Base-by-base conservation (phyloP, 2,113 vertebrate genomes). In the Trogon melanurus region DNA sequence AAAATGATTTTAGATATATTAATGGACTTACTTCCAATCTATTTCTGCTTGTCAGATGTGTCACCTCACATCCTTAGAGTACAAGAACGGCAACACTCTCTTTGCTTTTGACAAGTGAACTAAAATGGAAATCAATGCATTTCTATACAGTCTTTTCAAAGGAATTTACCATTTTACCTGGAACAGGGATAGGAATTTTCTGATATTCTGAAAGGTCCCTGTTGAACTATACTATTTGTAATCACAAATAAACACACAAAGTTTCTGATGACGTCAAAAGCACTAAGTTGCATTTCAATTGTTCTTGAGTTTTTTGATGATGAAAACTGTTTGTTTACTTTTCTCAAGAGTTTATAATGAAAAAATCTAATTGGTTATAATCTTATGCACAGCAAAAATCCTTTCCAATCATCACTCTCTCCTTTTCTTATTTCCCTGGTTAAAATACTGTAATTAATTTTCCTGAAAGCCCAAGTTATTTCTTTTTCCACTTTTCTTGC, bases 11-110 rank as follows among this genome's bases (percentile, higher is more conserved):
- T 89, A 95, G 91, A 72, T 95, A 95, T 95, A 96, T 97, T 97
- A 96, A 97, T 95, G 96, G 93, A 94, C 96, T 76, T 92, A 86
- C 86, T 95, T 92, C 93, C 94, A 96, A 95, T 95, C 91, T 97
- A 94, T 94, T 95, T 95, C 89, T 95, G 61, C 94, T 91, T 95
- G 95, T 95, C 96, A 97, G 80, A 96, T 91, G 57, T 96, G 96
- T 95, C 96, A 96, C 91, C 91, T 96, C 87, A 78, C 66, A 97
- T 97, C 81, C 89, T 85, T 61, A n/a, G 72, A 92, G 73, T 79
- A 95, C 73, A 86, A 93, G 93, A 97, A 96, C 57, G 94, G 93
- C 51, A 97, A 96, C 84, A 89, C 11, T 92, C 54, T 94, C 60
- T 92, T 83, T 80, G 76, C 75, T 91, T 91, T 97, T 97, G 95